phyloP scores from a whole-genome alignment of 2,797 vertebrate genomes.

The Helicolenus hilgendorfi region DNA sequence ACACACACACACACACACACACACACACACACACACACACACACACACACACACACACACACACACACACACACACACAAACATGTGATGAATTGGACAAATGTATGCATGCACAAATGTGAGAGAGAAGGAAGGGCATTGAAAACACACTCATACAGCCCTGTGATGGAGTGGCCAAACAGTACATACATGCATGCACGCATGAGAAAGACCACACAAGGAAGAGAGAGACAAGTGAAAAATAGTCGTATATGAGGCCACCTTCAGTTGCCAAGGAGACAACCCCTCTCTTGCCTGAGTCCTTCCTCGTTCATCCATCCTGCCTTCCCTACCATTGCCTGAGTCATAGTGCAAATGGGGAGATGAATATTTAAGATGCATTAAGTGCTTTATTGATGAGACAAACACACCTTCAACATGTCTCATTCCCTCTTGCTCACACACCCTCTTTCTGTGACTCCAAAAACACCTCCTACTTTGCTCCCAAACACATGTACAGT shows the following conservation, averaged over 20 bases:
- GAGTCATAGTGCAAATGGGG: constrained; percentile 33
- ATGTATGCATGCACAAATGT: neutral
- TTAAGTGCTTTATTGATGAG: constrained; percentile 70
- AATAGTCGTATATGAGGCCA: constrained; percentile 1
- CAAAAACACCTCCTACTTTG: neutral
- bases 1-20: no score
- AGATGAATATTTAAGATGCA: constrained; percentile 65
- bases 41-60: neutral
- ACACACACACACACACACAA: neutral
- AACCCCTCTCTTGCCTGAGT: constrained; percentile 9
- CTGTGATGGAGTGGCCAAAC: neutral
- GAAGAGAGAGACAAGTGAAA: neutral
- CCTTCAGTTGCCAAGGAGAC: constrained; percentile 64
- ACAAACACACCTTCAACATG: constrained; percentile 22
- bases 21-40: neutral
- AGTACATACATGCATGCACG: neutral
- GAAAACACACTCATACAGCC: neutral
- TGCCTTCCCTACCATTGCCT: constrained; percentile 20
- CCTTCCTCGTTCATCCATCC: constrained; percentile 37
- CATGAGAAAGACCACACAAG: neutral
- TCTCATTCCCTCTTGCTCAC: constrained; percentile 2
- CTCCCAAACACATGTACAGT: neutral
- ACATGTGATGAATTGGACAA: neutral
- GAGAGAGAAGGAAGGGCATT: neutral
- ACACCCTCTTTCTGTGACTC: neutral